Conservation (phyloP, 2,888 invertebrate species). For the Drosophila meridiana region DNA sequence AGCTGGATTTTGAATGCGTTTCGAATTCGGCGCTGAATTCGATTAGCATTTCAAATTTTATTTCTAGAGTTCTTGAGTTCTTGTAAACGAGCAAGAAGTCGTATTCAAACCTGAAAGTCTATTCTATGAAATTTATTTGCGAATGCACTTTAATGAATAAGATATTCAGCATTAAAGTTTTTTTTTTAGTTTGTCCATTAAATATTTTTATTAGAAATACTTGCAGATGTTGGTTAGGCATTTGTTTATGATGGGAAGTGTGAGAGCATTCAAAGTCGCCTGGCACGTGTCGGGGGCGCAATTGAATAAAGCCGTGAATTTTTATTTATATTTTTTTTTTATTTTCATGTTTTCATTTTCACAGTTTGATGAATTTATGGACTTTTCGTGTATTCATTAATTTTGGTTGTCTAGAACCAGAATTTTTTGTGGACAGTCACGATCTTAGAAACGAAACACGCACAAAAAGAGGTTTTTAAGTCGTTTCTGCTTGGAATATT, state of each 20-base stretch:
- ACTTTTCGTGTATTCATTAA: slow-evolving; percentile 3
- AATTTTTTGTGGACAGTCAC: neutral
- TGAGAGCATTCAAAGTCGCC: neutral
- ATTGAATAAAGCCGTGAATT: slow-evolving; percentile 4
- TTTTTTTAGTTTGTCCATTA: neutral
- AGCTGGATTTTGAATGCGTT: slow-evolving; percentile 13
- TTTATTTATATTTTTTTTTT: slow-evolving; percentile 2
- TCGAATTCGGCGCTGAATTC: slow-evolving; percentile 38
- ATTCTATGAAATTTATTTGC: slow-evolving; percentile 5
- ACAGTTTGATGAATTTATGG: slow-evolving; percentile 10
- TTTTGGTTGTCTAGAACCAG: neutral
- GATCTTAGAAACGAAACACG: slow-evolving; percentile 3
- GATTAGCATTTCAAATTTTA: slow-evolving; percentile 50
- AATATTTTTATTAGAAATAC: slow-evolving; percentile 2
- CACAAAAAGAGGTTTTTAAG: neutral
- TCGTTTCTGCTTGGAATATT: neutral
- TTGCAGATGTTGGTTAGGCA: slow-evolving; percentile 19
- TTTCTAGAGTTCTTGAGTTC: slow-evolving; percentile 11
- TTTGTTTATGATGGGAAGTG: neutral
- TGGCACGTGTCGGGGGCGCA: neutral
- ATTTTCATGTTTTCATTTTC: slow-evolving; percentile 4
- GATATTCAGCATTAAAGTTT: neutral
- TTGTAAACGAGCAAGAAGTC: slow-evolving; percentile 12
- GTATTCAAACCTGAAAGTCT: slow-evolving; percentile 4
- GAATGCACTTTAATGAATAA: neutral